Evolutionary conservation across 2,113 vertebrate species (phyloP).

Genomic region (Zootoca vivipara): DNA sequence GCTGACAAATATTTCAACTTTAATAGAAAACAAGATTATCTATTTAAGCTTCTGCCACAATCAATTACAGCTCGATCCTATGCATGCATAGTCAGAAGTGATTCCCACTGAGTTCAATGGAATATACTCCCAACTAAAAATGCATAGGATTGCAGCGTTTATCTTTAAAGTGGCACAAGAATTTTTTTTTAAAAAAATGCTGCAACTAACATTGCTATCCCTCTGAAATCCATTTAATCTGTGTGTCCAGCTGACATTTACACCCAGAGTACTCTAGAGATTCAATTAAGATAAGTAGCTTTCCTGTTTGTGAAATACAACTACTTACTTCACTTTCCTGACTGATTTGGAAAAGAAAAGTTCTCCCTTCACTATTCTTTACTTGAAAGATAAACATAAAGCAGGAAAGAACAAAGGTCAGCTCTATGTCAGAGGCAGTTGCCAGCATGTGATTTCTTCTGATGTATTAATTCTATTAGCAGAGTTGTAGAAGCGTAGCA

Average conservation of each 20-base stretch:
- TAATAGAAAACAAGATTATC: not conserved
- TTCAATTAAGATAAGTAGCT: slow-evolving; percentile 30
- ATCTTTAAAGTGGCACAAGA: not conserved
- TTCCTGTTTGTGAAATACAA: slow-evolving; percentile 33
- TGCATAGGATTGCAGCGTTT: not conserved
- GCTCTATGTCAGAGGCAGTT: not conserved
- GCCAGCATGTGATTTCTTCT: not conserved
- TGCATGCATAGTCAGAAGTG: not conserved
- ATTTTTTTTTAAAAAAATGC: not conserved
- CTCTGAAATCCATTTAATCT: not conserved
- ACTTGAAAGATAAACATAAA: slow-evolving; percentile 27
- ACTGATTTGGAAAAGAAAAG: not conserved
- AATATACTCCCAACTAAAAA: not conserved
- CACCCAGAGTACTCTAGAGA: slow-evolving; percentile 4
- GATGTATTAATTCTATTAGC: slow-evolving; percentile 1
- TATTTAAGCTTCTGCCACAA: not conserved
- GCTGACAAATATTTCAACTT: not conserved
- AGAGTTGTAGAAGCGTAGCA: too few relatives aligned
- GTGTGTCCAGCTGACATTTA: slow-evolving; percentile 27
- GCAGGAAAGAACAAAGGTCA: slow-evolving; percentile 37
- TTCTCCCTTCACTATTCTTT: not conserved
- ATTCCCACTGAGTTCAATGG: not conserved
- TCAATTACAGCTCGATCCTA: not conserved
- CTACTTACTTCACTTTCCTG: slow-evolving; percentile 30
- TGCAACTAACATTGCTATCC: not conserved